Percentiles rank a stretch among this genome's conserved stretches.
These are phyloP conservation scores for Formica selysi DNA, from an alignment of 1,140 invertebrate genomes.

Conservation along the genomic window DNA sequence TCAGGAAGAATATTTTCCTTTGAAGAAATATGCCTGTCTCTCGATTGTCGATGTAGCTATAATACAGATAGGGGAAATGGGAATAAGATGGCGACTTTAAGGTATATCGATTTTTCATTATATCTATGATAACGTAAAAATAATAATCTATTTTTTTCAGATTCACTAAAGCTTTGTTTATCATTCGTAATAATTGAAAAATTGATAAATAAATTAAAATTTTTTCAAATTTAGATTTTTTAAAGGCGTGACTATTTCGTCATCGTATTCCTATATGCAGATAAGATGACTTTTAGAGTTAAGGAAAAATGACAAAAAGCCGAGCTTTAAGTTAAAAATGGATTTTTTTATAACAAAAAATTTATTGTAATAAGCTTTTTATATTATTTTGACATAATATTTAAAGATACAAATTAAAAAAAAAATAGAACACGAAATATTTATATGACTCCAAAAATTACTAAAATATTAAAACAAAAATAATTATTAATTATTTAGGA, in stretches of 20 bases:
- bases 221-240: background rate
- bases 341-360: no score
- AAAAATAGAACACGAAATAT: no score
- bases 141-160: no score
- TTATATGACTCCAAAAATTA: no score
- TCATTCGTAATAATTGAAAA: background rate
- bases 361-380: no score
- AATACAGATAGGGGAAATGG: background rate
- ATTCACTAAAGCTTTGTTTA: background rate
- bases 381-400: no score
- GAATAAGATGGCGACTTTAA: no score
- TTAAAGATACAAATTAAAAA: no score
- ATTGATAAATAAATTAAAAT: background rate
- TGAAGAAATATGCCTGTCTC: slow-evolving; percentile 81
- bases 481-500: no score
- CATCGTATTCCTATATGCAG: background rate
- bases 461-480: no score
- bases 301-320: background rate
- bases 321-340: no score
- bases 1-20: slow-evolving; percentile 83
- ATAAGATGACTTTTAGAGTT: background rate
- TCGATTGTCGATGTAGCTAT: slow-evolving; percentile 75
- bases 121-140: no score
- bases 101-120: slow-evolving; percentile 35
- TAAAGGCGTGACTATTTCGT: background rate